phyloP scores from a whole-genome alignment of 2,888 invertebrate genomes.

The Tenthredo notha region DNA sequence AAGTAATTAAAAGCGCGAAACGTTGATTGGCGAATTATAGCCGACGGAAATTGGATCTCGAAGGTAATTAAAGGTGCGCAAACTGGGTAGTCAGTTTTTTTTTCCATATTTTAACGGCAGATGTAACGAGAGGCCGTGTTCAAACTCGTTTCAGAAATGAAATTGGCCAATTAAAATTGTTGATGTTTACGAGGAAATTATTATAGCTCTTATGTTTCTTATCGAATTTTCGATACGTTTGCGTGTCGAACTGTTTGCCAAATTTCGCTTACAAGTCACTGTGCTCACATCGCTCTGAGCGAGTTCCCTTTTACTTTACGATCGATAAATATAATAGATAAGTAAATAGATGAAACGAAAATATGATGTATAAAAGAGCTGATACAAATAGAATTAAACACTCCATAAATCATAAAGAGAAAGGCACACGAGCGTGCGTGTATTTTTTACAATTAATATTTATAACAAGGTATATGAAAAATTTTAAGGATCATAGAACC shows the following conservation, averaged over 20 bases:
- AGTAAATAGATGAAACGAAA: background rate
- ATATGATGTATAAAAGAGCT: background rate
- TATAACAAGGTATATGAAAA: background rate
- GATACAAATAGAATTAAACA: background rate
- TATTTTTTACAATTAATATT: background rate
- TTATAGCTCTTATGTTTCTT: background rate
- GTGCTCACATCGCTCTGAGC: background rate
- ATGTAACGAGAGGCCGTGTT: conserved; percentile 4
- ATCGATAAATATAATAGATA: background rate
- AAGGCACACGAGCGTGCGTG: background rate
- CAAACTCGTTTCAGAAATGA: conserved; percentile 5
- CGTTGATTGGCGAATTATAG: background rate
- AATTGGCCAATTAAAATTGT: conserved; percentile 18
- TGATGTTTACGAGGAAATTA: conserved; percentile 1
- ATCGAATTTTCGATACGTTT: background rate
- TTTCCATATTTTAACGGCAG: background rate
- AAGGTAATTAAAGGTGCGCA: background rate
- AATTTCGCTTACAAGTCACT: background rate
- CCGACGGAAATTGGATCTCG: background rate
- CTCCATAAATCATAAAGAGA: background rate
- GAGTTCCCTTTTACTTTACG: background rate
- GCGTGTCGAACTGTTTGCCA: background rate
- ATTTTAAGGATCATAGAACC: background rate
- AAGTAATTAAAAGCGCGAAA: background rate
- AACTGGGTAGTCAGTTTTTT: background rate